Conservation (phyloP, 2,113 vertebrate species). For the Calidris pugnax region DNA sequence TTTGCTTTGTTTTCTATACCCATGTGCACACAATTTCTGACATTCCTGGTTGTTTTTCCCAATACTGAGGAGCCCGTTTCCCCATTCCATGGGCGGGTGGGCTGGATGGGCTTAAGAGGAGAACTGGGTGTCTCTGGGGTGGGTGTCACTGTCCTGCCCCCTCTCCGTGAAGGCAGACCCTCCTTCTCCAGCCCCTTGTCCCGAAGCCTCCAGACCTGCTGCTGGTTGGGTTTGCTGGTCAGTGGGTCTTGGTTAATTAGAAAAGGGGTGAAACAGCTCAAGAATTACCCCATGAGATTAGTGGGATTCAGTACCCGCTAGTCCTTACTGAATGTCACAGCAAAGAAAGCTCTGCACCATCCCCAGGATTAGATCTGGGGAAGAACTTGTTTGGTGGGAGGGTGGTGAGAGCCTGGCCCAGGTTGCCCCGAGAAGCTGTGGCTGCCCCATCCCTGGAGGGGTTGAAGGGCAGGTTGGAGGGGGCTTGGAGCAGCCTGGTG, state of each 20-base stretch:
- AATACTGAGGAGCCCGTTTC: neutral
- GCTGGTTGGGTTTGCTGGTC: neutral
- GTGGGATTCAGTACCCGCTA: rapidly evolving
- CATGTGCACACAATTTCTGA: neutral
- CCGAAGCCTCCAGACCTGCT: neutral
- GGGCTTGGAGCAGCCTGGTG: too few relatives aligned
- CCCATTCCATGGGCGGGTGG: rapidly evolving
- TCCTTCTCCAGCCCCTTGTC: neutral
- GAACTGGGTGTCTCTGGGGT: neutral
- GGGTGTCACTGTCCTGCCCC: neutral
- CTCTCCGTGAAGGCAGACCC: too few relatives aligned
- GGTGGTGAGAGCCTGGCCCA: too few relatives aligned
- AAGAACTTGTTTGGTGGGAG: too few relatives aligned
- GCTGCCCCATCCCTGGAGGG: too few relatives aligned
- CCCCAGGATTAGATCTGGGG: neutral
- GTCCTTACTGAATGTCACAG: neutral
- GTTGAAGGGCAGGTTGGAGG: too few relatives aligned
- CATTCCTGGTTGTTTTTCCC: neutral
- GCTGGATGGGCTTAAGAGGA: rapidly evolving
- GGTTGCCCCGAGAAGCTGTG: too few relatives aligned
- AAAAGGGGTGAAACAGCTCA: neutral
- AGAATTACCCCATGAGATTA: neutral
- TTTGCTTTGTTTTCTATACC: neutral
- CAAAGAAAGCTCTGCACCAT: too few relatives aligned
- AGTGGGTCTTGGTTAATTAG: neutral